Evolutionary conservation across 2,888 invertebrate species (phyloP), one percentile per base, ranked within the genome.

Genomic region (Creontiades dilutus): DNA sequence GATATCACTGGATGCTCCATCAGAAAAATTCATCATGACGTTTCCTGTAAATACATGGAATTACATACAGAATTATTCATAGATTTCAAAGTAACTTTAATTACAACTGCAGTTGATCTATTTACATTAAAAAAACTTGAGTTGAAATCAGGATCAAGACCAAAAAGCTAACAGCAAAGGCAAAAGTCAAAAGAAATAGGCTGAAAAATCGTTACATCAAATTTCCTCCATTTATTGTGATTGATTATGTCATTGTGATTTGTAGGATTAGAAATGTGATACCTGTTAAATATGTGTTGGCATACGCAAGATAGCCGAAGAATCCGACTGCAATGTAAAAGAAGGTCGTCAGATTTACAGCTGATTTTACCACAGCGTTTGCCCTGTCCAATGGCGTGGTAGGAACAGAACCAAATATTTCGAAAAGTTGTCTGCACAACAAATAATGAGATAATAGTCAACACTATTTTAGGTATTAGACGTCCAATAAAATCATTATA

Each of bases 301-400:
- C 96, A 94, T 98, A 98, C 0, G 98, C 98, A 81, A 98, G 95
- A 94, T 98, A 98, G 1, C 99, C 99, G 93, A 99, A 98, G 92
- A 97, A 95, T 57, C 99, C 99, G 82, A 99, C 97, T 92, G 96
- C 96, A 91, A 98, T 96, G 93, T 99, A 99, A 46, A 99, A 97
- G 12, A 95, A 94, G 0, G 98, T 97, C 93, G 99, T 99, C 92
- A 99, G 96, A 94, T 97, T 97, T 52, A 99, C 96, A 7, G 99
- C 98, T 89, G 96, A 96, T 92, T 96, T 96, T 0, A 99, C 97
- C 57, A 99, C 96, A 89, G 95, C 94, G 93, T 98, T 98, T 95
- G 99, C 97, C 93, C 97, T 97, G 92, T 97, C 97, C 78, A 98
- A 93, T 0, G 97, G 97, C 11, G 97, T 96, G 92, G 98, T 97